These are phyloP conservation scores for Forbesichthys agassizii DNA, from an alignment of 2,113 vertebrate genomes.

Conservation along the genomic window DNA sequence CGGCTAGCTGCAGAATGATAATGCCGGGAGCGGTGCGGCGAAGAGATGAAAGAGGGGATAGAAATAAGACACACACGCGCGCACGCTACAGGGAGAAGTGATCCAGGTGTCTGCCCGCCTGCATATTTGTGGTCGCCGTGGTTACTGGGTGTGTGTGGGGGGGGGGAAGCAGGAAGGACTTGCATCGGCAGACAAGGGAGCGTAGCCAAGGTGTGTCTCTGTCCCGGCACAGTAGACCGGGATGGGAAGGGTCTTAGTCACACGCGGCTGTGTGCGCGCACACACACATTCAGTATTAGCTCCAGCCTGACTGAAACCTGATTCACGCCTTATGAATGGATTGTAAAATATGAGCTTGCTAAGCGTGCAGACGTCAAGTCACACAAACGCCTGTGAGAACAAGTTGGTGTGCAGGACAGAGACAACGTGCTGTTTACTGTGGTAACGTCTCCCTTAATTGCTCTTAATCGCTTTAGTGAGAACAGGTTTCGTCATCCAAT, in stretches of 20 bases:
- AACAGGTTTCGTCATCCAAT: constrained; percentile 6
- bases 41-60: too few relatives aligned
- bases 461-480: neutral
- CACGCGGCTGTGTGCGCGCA: constrained; percentile 23
- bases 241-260: constrained; percentile 28
- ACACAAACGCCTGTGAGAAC: neutral
- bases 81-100: constrained; percentile 6
- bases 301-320: constrained; percentile 21
- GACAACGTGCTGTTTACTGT: neutral
- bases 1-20: constrained; percentile 8
- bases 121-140: constrained; percentile 62
- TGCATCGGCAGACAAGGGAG: constrained; percentile 43
- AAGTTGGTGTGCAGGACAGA: neutral
- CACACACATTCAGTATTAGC: constrained; percentile 10
- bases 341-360: neutral
- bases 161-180: neutral
- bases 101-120: constrained; percentile 71
- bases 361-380: neutral
- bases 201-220: constrained; percentile 57
- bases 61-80: too few relatives aligned
- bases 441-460: neutral
- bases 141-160: constrained; percentile 34
- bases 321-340: constrained; percentile 27
- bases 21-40: neutral
- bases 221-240: constrained; percentile 32